These are phyloP conservation scores for Spongilla lacustris DNA, from an alignment of 37 sponge, comb jelly and placozoan species.

Conservation along the genomic window DNA sequence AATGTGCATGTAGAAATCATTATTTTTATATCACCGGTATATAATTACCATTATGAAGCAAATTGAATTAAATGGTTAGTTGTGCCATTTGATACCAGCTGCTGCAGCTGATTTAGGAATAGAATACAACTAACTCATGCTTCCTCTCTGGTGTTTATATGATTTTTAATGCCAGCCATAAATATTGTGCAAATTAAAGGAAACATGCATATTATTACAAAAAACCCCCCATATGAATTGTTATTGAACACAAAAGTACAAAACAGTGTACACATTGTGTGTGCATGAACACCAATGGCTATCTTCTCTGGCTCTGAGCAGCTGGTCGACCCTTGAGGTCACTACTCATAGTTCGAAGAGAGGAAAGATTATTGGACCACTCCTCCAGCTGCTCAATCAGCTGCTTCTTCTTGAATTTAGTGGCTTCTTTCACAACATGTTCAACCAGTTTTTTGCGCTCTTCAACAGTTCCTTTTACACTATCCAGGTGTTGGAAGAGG, in stretches of 20 bases:
- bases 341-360: not conserved
- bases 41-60: no score
- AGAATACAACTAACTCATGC: no score
- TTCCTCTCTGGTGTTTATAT: no score
- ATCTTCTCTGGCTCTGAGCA: not conserved
- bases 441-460: constrained; percentile 59
- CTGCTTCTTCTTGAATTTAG: constrained; percentile 79
- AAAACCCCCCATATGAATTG: not conserved
- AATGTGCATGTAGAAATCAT: no score
- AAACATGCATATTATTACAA: no score
- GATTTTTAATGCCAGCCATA: no score
- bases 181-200: no score
- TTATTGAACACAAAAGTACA: not conserved
- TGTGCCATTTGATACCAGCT: no score
- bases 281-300: not conserved
- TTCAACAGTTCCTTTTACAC: constrained; percentile 78
- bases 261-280: not conserved
- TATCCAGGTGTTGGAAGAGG: constrained; percentile 79
- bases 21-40: no score
- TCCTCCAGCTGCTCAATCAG: constrained; percentile 80
- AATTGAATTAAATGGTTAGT: no score
- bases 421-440: constrained; percentile 84
- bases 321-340: not conserved
- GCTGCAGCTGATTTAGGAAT: no score
- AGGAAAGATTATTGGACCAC: constrained; percentile 45